These are phyloP conservation scores for Macrochelys suwanniensis DNA, from an alignment of 2,797 vertebrate genomes.

Conservation along the genomic window DNA sequence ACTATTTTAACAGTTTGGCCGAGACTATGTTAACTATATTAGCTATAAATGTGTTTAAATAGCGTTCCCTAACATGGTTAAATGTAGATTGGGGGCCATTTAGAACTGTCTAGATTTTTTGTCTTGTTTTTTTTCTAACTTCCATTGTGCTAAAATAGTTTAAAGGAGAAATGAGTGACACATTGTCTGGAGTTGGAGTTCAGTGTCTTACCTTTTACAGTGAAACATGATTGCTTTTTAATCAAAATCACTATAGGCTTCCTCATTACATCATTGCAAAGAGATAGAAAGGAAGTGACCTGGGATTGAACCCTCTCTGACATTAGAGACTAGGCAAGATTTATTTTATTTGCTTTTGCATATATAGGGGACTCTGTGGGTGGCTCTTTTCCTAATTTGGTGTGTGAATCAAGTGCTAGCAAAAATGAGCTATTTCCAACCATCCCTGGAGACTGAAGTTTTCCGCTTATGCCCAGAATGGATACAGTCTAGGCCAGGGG, in stretches of 20 bases:
- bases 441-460: not conserved
- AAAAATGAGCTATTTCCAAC: not conserved
- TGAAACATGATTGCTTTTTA: not conserved
- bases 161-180: conserved; percentile 60
- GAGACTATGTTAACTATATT: not conserved
- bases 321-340: not conserved
- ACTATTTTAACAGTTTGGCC: not conserved
- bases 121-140: conserved; percentile 67
- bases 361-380: not conserved
- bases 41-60: conserved; percentile 28
- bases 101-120: conserved; percentile 49
- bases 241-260: not conserved
- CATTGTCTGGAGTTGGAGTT: conserved; percentile 19
- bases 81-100: not conserved
- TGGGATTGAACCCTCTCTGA: not conserved
- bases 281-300: not conserved
- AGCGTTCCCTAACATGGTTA: not conserved
- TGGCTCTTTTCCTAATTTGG: not conserved
- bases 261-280: not conserved
- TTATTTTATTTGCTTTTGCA: not conserved
- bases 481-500: not conserved
- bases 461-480: not conserved
- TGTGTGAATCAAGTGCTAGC: not conserved
- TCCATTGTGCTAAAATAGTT: conserved; percentile 70
- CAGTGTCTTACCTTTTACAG: conserved; percentile 8